Percentiles rank a stretch among this genome's conserved stretches.
Conservation (phyloP, 2,797 vertebrate species). For the Pempheris klunzingeri region DNA sequence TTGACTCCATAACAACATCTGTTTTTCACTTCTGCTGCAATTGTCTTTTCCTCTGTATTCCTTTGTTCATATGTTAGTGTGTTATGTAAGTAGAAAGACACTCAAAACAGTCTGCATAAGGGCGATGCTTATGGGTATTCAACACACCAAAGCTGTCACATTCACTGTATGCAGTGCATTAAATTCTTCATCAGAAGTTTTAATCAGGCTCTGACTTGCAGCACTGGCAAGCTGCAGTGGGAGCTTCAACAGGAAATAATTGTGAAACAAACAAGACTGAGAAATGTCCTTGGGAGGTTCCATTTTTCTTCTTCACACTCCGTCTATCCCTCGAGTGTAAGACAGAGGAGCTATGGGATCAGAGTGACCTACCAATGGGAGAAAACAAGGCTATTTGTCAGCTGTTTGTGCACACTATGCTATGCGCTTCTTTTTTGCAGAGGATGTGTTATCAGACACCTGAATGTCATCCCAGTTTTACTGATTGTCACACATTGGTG, state of each 20-base stretch:
- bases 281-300: conserved; percentile 53
- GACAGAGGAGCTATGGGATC: conserved; percentile 49
- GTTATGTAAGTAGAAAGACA: conserved; percentile 31
- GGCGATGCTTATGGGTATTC: conserved; percentile 35
- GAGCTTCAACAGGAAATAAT: conserved; percentile 48
- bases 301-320: conserved; percentile 38
- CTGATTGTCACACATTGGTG: conserved; percentile 30
- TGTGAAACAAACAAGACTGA: conserved; percentile 42
- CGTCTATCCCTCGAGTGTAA: conserved; percentile 33
- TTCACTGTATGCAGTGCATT: conserved; percentile 42
- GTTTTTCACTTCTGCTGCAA: conserved; percentile 15
- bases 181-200: conserved; percentile 51
- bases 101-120: conserved; percentile 38
- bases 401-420: conserved; percentile 13
- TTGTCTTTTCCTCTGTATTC: background rate
- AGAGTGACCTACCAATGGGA: conserved; percentile 29
- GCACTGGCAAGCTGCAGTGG: conserved; percentile 42
- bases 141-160: conserved; percentile 53
- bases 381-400: conserved; percentile 47
- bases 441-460: conserved; percentile 35
- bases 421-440: conserved; percentile 26
- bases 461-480: conserved; percentile 40
- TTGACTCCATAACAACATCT: conserved; percentile 3
- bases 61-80: conserved; percentile 29
- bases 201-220: conserved; percentile 50